These are phyloP conservation scores for Xestia c-nigrum DNA, from an alignment of 2,888 invertebrate genomes.

Conservation along the genomic window DNA sequence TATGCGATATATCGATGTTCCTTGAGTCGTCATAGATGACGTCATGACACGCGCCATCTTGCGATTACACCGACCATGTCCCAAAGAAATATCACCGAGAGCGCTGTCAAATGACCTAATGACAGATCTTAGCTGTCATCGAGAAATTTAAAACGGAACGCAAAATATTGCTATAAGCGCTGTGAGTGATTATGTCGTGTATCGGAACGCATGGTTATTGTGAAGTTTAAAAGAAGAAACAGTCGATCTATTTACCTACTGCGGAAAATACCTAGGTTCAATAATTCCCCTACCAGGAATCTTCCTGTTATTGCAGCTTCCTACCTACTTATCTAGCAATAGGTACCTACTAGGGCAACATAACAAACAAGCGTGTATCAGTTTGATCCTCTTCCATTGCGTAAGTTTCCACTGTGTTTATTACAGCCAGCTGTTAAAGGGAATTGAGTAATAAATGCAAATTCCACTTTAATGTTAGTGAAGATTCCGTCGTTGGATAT, in stretches of 20 bases:
- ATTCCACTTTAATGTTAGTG: constrained; percentile 20
- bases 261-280: constrained; percentile 15
- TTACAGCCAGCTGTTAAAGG: constrained; percentile 5
- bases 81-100: too few relatives aligned
- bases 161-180: too few relatives aligned
- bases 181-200: too few relatives aligned
- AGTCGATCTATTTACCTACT: background rate
- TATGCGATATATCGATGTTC: too few relatives aligned
- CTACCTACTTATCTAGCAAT: constrained; percentile 7
- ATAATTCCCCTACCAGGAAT: constrained; percentile 3
- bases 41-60: too few relatives aligned
- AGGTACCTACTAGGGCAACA: constrained; percentile 39
- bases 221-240: too few relatives aligned
- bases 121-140: too few relatives aligned
- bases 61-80: too few relatives aligned
- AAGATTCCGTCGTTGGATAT: constrained; percentile 6
- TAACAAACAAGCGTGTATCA: constrained; percentile 28
- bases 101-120: too few relatives aligned
- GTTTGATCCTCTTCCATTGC: constrained; percentile 19
- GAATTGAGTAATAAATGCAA: constrained; percentile 42
- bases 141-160: too few relatives aligned
- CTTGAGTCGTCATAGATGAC: too few relatives aligned
- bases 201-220: too few relatives aligned
- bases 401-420: constrained; percentile 43
- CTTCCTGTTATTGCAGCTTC: constrained; percentile 26